Conservation (phyloP, 2,113 vertebrate species). For the Campylorhamphus procurvoides region DNA sequence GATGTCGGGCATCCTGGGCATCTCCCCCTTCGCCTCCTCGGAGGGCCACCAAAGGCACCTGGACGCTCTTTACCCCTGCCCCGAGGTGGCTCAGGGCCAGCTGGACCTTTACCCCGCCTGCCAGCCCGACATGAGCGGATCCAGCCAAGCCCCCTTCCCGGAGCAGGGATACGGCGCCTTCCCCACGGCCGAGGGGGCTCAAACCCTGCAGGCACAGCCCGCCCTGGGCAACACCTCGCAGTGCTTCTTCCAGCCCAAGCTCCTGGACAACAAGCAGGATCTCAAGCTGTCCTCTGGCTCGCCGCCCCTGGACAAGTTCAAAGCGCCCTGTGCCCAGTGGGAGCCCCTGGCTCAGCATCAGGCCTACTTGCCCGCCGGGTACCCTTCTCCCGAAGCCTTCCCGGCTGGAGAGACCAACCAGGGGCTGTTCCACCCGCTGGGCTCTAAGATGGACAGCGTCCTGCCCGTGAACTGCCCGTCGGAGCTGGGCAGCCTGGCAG, state of each 20-base stretch:
- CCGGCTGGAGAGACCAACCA: background rate
- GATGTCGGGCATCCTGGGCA: conserved; percentile 95
- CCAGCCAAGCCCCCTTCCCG: conserved; percentile 59
- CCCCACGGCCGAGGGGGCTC: conserved; percentile 68
- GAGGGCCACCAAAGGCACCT: conserved; percentile 79
- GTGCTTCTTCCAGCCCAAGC: conserved; percentile 77
- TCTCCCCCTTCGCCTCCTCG: conserved; percentile 86
- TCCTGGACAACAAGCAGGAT: conserved; percentile 83
- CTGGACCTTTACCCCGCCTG: conserved; percentile 75
- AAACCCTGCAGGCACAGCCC: conserved; percentile 74
- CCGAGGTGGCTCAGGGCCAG: conserved; percentile 70
- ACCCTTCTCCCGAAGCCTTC: conserved; percentile 72
- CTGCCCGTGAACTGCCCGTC: conserved; percentile 74
- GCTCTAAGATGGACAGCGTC: conserved; percentile 73
- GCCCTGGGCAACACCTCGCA: conserved; percentile 70
- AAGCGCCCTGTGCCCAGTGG: conserved; percentile 87
- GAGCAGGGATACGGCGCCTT: conserved; percentile 79
- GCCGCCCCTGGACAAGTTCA: conserved; percentile 85
- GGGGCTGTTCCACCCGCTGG: conserved; percentile 64
- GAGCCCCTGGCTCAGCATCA: conserved; percentile 80
- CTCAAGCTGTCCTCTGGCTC: conserved; percentile 77
- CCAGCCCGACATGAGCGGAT: conserved; percentile 76
- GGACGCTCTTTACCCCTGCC: conserved; percentile 74
- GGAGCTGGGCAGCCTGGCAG: conserved; percentile 46
- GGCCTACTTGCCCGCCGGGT: conserved; percentile 75